A percentile compares a stretch with the other conserved stretches of the same genome.
phyloP scores from a whole-genome alignment of 1,140 invertebrate species.

The Meloidogyne hapla region DNA sequence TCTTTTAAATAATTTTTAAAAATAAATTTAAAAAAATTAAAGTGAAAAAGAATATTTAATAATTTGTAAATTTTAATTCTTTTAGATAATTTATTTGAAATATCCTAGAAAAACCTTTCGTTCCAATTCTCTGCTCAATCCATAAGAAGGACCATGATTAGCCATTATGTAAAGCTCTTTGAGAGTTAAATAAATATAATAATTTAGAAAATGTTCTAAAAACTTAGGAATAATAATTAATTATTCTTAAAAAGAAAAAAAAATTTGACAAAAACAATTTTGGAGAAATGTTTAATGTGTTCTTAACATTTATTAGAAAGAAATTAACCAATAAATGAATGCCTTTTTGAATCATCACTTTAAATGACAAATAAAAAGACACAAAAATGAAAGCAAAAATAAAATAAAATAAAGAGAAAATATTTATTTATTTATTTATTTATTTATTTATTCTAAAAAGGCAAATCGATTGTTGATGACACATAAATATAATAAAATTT shows the following conservation, averaged over 20 bases:
- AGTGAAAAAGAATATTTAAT: too few species aligned
- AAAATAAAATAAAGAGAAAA: background rate
- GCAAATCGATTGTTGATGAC: too few species aligned
- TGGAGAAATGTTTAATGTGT: too few species aligned
- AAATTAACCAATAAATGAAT: too few species aligned
- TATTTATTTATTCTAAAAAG: too few species aligned
- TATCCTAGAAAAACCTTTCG: conserved; percentile 65
- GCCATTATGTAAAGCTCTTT: conserved; percentile 64
- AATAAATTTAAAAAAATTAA: too few species aligned
- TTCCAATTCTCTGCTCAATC: conserved; percentile 68
- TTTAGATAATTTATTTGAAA: too few species aligned
- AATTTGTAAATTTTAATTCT: too few species aligned
- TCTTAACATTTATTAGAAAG: too few species aligned
- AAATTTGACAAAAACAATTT: too few species aligned
- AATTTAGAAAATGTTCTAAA: background rate
- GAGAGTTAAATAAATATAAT: background rate
- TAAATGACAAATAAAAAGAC: background rate
- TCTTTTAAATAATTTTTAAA: conserved; percentile 64
- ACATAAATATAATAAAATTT: too few species aligned
- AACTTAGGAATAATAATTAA: background rate
- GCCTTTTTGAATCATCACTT: background rate
- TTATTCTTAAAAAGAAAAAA: too few species aligned
- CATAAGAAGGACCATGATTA: conserved; percentile 69
- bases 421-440: background rate
- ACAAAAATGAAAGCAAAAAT: background rate